phyloP scores from a whole-genome alignment of 92 coral and sea anemone species.

The Metridium senile region DNA sequence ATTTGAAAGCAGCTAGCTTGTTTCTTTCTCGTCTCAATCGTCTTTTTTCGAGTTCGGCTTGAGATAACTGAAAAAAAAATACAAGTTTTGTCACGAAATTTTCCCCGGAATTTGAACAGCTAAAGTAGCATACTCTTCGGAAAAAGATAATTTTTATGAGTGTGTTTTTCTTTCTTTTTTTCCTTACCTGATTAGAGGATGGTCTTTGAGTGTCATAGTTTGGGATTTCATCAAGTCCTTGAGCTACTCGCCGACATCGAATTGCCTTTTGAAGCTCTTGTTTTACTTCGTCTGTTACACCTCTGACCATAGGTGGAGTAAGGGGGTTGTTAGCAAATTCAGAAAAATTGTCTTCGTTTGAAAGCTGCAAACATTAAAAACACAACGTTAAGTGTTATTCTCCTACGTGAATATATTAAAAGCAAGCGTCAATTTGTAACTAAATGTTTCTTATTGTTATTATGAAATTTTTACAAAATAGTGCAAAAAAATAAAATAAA shows the following conservation, averaged over 20 bases:
- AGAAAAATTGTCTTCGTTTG: constrained; percentile 80
- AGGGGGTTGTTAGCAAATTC: constrained; percentile 60
- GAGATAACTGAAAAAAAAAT: constrained; percentile 59
- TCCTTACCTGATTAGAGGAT: constrained; percentile 69
- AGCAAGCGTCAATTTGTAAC: too few relatives aligned
- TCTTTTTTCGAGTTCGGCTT: constrained; percentile 89
- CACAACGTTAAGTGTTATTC: neutral
- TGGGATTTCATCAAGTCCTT: constrained; percentile 94
- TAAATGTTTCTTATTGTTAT: too few relatives aligned
- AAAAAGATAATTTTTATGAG: too few relatives aligned
- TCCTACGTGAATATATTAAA: neutral
- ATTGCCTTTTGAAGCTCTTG: constrained; percentile 87
- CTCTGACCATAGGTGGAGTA: constrained; percentile 50
- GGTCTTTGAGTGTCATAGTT: constrained; percentile 77
- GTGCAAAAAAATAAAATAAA: neutral
- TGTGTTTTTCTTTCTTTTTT: neutral
- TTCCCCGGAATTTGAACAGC: too few relatives aligned
- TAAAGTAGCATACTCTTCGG: too few relatives aligned
- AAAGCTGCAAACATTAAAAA: constrained; percentile 41
- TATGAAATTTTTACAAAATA: neutral
- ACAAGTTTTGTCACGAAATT: neutral
- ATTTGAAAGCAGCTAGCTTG: constrained; percentile 94
- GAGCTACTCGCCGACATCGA: constrained; percentile 80
- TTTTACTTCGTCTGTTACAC: constrained; percentile 85
- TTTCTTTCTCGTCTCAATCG: constrained; percentile 89